Percentiles rank a stretch among this genome's conserved stretches.
Evolutionary conservation across 2,113 vertebrate species (phyloP).

Genomic region (Oryzias javanicus): DNA sequence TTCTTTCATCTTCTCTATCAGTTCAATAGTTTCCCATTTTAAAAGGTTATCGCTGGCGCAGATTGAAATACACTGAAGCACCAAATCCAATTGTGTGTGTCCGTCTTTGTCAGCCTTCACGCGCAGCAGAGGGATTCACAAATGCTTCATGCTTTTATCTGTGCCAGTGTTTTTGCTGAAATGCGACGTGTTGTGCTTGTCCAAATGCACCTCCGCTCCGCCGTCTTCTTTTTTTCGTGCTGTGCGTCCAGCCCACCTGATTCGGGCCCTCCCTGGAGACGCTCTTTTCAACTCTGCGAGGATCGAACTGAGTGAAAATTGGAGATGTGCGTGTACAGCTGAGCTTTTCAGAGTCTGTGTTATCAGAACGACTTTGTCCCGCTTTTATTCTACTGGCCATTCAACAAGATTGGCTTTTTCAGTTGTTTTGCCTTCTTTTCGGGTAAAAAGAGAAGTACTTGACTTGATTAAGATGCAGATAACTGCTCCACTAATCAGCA

Average conservation of each 20-base stretch:
- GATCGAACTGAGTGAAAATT: slow-evolving; percentile 30
- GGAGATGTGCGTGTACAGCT: background rate
- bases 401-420: slow-evolving; percentile 10
- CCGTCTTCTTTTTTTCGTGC: slow-evolving; percentile 22
- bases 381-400: slow-evolving; percentile 6
- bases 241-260: slow-evolving; percentile 24
- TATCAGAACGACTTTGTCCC: slow-evolving; percentile 1
- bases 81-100: slow-evolving; percentile 50
- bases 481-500: slow-evolving; percentile 50
- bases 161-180: slow-evolving; percentile 31
- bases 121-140: slow-evolving; percentile 30
- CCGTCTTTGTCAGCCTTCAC: slow-evolving; percentile 33
- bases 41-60: slow-evolving; percentile 39
- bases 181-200: slow-evolving; percentile 26
- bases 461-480: slow-evolving; percentile 55
- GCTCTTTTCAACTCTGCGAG: slow-evolving; percentile 13
- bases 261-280: slow-evolving; percentile 8
- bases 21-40: slow-evolving; percentile 45
- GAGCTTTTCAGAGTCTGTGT: background rate
- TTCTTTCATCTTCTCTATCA: slow-evolving; percentile 19
- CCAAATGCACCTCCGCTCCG: slow-evolving; percentile 32
- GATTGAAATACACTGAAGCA: slow-evolving; percentile 51
- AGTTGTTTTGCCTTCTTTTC: slow-evolving; percentile 31
- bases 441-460: slow-evolving; percentile 19
- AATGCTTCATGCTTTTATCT: slow-evolving; percentile 43